Evolutionary conservation across 2,113 vertebrate species (phyloP).

Genomic region (Aegypius monachus): DNA sequence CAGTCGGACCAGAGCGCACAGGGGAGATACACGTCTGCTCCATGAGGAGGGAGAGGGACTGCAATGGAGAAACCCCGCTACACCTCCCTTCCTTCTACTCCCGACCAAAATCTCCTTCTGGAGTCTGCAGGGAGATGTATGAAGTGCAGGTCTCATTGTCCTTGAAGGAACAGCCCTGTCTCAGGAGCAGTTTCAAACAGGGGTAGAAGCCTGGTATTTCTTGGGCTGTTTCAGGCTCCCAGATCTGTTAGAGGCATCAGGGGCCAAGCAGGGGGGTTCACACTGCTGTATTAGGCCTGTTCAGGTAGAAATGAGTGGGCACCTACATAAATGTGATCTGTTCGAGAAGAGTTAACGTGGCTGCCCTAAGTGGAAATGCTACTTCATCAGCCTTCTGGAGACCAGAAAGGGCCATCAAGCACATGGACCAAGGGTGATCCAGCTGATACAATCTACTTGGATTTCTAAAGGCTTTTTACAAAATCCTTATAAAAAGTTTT

Average conservation of each 20-base stretch:
- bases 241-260: background rate
- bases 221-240: background rate
- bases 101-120: background rate
- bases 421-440: rapidly evolving
- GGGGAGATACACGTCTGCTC: rapidly evolving
- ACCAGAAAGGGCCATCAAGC: background rate
- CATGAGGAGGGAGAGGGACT: rapidly evolving
- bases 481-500: background rate
- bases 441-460: background rate
- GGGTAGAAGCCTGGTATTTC: too few species aligned
- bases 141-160: rapidly evolving
- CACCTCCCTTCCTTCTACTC: background rate
- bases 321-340: background rate
- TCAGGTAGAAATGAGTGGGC: background rate
- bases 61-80: background rate
- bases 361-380: background rate
- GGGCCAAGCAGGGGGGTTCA: too few species aligned
- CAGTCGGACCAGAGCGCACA: rapidly evolving
- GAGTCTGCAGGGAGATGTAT: background rate
- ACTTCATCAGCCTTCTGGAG: background rate
- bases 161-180: background rate
- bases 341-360: rapidly evolving
- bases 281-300: rapidly evolving
- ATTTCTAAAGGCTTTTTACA: background rate
- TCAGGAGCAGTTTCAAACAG: background rate